Conservation (phyloP, 2,888 invertebrate genomes). For the Clistopyga incitator region DNA sequence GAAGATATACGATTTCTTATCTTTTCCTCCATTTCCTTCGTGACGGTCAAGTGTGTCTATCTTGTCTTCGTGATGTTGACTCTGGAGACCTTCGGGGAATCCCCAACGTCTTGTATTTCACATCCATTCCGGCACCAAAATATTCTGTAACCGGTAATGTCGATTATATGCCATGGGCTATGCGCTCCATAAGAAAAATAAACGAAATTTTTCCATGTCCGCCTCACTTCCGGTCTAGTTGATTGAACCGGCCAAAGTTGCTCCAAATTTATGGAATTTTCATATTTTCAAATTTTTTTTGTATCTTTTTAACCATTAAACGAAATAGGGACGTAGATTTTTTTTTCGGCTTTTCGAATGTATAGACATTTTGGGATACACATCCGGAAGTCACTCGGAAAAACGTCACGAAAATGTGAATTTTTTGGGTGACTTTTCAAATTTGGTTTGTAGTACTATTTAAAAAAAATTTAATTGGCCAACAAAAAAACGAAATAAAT, state of each 20-base stretch:
- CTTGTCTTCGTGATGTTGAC: slow-evolving; percentile 1
- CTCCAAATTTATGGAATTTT: not conserved
- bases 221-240: not conserved
- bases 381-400: no score
- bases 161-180: not conserved
- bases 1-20: slow-evolving; percentile 13
- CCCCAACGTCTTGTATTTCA: not conserved
- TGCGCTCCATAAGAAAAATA: not conserved
- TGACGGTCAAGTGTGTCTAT: slow-evolving; percentile 20
- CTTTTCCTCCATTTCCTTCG: not conserved
- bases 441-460: no score
- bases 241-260: not conserved
- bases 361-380: no score
- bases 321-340: not conserved
- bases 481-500: no score
- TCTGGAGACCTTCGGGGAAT: slow-evolving; percentile 7
- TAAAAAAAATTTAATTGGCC: no score
- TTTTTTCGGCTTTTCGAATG: no score
- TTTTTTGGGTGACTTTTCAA: no score
- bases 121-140: not conserved
- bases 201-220: not conserved
- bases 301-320: not conserved
- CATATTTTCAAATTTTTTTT: not conserved
- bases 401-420: no score
- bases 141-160: slow-evolving; percentile 1